These are phyloP conservation scores for Dryomyza anilis DNA, from an alignment of 2,888 invertebrate genomes.

Conservation along the genomic window DNA sequence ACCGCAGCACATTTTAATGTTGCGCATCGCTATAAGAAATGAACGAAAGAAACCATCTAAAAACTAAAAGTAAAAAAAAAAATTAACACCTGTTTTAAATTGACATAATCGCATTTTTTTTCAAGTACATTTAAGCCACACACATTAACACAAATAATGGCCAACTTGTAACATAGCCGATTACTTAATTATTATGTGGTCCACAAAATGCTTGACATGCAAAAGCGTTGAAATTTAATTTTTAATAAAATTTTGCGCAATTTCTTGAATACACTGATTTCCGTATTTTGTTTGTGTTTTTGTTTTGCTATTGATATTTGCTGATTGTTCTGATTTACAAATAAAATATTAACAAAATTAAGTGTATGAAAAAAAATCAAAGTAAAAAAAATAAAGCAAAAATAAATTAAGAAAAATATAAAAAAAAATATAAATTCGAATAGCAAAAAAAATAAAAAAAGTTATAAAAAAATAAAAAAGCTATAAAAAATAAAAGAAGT, in stretches of 20 bases:
- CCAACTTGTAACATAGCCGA: too few species aligned
- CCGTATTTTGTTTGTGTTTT: conserved; percentile 19
- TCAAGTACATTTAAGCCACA: conserved; percentile 8
- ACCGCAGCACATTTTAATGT: background rate
- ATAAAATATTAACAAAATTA: too few species aligned
- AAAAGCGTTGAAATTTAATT: background rate
- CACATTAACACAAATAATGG: too few species aligned
- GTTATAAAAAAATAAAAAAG: background rate
- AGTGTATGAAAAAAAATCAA: too few species aligned
- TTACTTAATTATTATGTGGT: too few species aligned
- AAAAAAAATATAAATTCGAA: too few species aligned
- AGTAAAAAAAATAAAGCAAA: too few species aligned
- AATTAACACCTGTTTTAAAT: conserved; percentile 9
- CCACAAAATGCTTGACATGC: conserved; percentile 14
- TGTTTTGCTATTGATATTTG: conserved; percentile 23
- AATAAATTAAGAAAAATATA: too few species aligned
- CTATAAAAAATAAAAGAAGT: background rate
- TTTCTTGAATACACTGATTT: background rate
- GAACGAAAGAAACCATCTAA: too few species aligned
- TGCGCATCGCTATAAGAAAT: too few species aligned
- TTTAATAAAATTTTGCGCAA: background rate
- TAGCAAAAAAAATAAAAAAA: background rate
- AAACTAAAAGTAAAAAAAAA: background rate
- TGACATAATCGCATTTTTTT: background rate
- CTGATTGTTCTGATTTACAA: too few species aligned